These are phyloP conservation scores for Sandelia bainsii DNA, from an alignment of 2,797 vertebrate species.

Conservation along the genomic window DNA sequence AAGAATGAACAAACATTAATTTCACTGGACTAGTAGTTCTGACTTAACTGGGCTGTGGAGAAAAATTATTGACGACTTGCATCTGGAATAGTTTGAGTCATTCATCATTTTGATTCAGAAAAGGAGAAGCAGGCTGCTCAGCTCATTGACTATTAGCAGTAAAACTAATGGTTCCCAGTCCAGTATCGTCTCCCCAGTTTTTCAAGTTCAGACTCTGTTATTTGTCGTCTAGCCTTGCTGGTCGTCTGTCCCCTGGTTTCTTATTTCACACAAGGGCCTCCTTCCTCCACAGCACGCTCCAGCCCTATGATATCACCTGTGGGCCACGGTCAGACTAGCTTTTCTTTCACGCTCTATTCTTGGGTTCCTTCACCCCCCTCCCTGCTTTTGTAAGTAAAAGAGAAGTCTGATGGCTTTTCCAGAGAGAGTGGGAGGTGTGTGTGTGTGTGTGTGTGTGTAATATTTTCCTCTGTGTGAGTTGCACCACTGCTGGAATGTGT, in stretches of 20 bases:
- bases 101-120: constrained; percentile 54
- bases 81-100: constrained; percentile 55
- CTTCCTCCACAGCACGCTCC: constrained; percentile 59
- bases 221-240: constrained; percentile 58
- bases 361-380: constrained; percentile 40
- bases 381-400: constrained; percentile 67
- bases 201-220: constrained; percentile 55
- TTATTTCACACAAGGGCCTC: constrained; percentile 62
- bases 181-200: constrained; percentile 26
- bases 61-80: constrained; percentile 51
- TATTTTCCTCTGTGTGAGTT: constrained; percentile 51
- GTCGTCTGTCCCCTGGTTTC: constrained; percentile 67
- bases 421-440: constrained; percentile 67
- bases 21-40: constrained; percentile 6
- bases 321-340: constrained; percentile 64
- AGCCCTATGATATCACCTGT: constrained; percentile 78
- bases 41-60: constrained; percentile 7
- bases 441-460: constrained; percentile 7
- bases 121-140: constrained; percentile 42
- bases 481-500: constrained; percentile 45
- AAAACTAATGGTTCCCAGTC: constrained; percentile 60
- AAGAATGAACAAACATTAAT: constrained; percentile 20
- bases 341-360: constrained; percentile 64
- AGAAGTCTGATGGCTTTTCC: constrained; percentile 83
- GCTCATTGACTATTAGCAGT: constrained; percentile 60